phyloP scores from a whole-genome alignment of 2,113 vertebrate species.

The Petroica traversi region DNA sequence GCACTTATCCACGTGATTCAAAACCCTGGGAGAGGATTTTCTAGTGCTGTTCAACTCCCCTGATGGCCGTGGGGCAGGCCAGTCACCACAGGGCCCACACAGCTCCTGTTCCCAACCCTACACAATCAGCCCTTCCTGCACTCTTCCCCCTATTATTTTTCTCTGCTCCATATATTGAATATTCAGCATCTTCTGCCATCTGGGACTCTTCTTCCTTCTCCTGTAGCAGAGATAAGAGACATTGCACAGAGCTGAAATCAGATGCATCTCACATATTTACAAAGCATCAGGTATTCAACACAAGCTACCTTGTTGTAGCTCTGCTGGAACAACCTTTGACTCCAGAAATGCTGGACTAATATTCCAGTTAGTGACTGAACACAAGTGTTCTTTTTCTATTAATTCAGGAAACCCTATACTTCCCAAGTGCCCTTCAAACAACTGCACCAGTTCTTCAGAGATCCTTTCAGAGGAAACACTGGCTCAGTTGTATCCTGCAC shows the following conservation, averaged over 20 bases:
- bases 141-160: background rate
- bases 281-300: background rate
- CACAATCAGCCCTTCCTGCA: background rate
- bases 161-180: background rate
- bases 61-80: rapidly evolving
- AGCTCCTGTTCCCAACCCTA: background rate
- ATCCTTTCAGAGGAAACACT: background rate
- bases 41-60: background rate
- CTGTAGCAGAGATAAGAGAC: background rate
- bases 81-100: background rate
- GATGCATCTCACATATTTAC: background rate
- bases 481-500: background rate
- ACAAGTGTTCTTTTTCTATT: background rate
- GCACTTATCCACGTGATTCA: background rate
- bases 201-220: background rate
- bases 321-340: background rate
- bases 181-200: background rate
- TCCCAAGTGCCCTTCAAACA: background rate
- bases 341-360: background rate
- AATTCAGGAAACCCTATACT: background rate
- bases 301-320: background rate
- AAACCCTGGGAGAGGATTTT: background rate
- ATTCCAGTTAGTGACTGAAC: background rate
- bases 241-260: background rate
- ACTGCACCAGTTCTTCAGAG: background rate